Evolutionary conservation across 1,140 invertebrate species (phyloP).

Genomic region (Tetragonula clypearis): DNA sequence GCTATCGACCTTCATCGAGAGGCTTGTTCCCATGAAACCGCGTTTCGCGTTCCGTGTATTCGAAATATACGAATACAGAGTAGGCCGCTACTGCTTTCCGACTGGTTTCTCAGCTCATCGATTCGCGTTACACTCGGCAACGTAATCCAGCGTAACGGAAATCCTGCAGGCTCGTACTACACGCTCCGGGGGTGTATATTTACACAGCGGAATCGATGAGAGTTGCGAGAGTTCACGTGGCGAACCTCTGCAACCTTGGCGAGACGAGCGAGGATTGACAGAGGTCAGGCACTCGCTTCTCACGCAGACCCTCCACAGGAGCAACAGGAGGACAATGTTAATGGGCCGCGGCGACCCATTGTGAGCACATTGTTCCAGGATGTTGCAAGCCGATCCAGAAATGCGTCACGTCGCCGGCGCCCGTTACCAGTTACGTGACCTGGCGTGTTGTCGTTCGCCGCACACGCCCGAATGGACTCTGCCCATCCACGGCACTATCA

Average conservation of each 20-base stretch:
- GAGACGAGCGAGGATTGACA: constrained; percentile 55
- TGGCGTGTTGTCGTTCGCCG: constrained; percentile 2
- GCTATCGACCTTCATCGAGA: not conserved
- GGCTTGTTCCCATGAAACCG: not conserved
- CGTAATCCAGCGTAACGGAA: constrained; percentile 64
- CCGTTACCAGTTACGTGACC: constrained; percentile 26
- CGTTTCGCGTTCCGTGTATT: constrained; percentile 38
- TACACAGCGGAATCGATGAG: constrained; percentile 70
- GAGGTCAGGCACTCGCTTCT: constrained; percentile 60
- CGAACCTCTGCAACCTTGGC: not conserved
- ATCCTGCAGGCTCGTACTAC: constrained; percentile 63
- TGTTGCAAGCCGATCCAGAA: not conserved
- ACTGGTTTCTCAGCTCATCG: constrained; percentile 36
- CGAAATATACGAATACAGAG: constrained; percentile 4
- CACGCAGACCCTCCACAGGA: constrained; percentile 41
- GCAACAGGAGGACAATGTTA: constrained; percentile 64
- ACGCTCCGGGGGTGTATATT: constrained; percentile 59
- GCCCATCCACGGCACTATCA: not conserved
- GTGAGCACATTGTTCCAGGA: constrained; percentile 9
- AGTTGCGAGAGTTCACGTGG: constrained; percentile 68
- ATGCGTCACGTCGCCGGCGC: not conserved
- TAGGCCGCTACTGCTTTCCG: not conserved
- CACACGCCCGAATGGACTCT: not conserved
- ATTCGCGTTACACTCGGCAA: constrained; percentile 60
- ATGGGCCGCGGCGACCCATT: constrained; percentile 7